A percentile compares a stretch with the other conserved stretches of the same genome.
These are phyloP conservation scores for Aplidium turbinatum DNA, from an alignment of 23 tunicate genomes.

Conservation along the genomic window DNA sequence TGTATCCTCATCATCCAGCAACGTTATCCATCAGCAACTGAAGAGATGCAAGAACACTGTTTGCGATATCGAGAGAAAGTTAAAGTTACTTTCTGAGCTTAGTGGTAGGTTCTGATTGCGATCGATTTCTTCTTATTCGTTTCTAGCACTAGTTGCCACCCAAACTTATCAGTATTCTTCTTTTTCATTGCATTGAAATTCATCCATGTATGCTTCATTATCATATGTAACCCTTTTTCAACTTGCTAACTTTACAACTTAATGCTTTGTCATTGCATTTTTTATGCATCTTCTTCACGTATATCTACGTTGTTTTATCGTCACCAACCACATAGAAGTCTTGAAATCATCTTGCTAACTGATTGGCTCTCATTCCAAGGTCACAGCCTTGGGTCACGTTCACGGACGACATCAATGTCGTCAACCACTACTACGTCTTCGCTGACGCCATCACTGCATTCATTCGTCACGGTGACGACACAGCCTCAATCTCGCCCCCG, in stretches of 20 bases:
- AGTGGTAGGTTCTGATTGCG: slow-evolving; percentile 71
- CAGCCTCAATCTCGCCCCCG: background rate
- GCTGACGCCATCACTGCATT: slow-evolving; percentile 14
- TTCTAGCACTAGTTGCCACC: too few relatives aligned
- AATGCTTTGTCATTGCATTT: too few relatives aligned
- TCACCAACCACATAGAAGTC: too few relatives aligned
- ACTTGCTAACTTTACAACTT: too few relatives aligned
- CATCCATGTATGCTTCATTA: too few relatives aligned
- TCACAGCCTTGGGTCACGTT: background rate
- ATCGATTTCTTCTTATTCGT: too few relatives aligned
- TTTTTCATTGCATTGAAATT: too few relatives aligned
- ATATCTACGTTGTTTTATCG: too few relatives aligned
- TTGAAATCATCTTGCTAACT: too few relatives aligned
- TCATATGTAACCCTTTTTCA: too few relatives aligned
- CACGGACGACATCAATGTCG: slow-evolving; percentile 30
- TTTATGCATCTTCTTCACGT: too few relatives aligned
- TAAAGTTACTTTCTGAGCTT: slow-evolving; percentile 63
- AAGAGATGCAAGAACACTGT: slow-evolving; percentile 69
- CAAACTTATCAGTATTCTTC: too few relatives aligned
- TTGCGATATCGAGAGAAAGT: slow-evolving; percentile 75
- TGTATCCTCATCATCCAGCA: slow-evolving; percentile 40
- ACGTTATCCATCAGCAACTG: slow-evolving; percentile 61
- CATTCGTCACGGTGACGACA: slow-evolving; percentile 1
- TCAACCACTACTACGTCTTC: slow-evolving; percentile 31
- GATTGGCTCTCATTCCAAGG: background rate